phyloP scores from a whole-genome alignment of 2,113 vertebrate species.

The Motacilla tschutschensis region DNA sequence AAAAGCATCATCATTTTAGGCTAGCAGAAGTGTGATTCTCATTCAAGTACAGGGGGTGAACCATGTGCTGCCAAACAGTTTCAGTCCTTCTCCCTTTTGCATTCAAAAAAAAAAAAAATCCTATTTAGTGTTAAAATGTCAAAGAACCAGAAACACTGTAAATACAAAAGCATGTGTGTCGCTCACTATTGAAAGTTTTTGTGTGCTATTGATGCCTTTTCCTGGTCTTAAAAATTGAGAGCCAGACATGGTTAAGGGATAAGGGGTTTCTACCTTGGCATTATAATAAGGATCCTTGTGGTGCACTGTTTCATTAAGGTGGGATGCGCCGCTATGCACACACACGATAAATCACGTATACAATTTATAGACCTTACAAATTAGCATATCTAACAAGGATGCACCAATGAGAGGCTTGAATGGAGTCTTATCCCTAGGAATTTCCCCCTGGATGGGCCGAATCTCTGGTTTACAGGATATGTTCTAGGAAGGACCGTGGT shows the following conservation, averaged over 20 bases:
- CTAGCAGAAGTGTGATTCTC: background rate
- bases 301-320: fast-evolving
- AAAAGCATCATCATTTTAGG: background rate
- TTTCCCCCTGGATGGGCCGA: no score
- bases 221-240: background rate
- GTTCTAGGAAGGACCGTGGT: background rate
- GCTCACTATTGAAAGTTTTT: background rate
- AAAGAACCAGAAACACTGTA: background rate
- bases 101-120: background rate
- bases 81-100: background rate
- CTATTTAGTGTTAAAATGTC: background rate
- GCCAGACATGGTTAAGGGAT: no score
- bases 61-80: background rate
- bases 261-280: no score
- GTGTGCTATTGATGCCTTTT: background rate
- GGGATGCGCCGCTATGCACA: fast-evolving
- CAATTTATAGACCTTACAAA: background rate
- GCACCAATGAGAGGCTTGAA: background rate
- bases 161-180: background rate
- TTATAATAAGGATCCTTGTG: background rate
- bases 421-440: background rate
- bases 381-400: no score
- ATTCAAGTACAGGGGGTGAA: background rate
- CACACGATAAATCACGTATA: fast-evolving
- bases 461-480: background rate